Conservation (phyloP, 92 coral and sea anemone genomes). For the Palythoa grandiflora region DNA sequence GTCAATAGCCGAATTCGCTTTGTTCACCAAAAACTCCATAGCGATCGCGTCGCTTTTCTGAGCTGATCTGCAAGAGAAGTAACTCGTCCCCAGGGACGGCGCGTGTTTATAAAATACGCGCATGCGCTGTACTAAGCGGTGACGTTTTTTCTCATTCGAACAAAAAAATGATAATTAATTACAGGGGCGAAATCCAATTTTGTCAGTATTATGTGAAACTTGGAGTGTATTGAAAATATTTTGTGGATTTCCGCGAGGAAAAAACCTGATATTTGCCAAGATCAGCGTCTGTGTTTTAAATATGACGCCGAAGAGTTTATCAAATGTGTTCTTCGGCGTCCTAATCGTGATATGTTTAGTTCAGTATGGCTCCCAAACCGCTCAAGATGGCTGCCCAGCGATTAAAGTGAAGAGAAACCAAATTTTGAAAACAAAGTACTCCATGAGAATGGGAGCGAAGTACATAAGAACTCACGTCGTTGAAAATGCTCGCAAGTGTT, state of each 20-base stretch:
- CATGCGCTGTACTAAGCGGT: neutral
- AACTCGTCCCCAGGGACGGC: constrained; percentile 17
- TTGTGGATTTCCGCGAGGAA: neutral
- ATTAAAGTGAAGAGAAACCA: constrained; percentile 25
- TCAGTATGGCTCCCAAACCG: constrained; percentile 39
- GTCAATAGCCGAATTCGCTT: constrained; percentile 1
- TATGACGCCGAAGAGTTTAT: constrained; percentile 45
- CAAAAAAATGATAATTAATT: neutral
- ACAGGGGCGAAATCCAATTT: neutral
- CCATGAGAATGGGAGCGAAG: constrained; percentile 32
- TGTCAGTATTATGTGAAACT: neutral
- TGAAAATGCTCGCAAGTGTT: neutral
- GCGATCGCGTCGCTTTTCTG: neutral
- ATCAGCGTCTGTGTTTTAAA: neutral
- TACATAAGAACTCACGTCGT: constrained; percentile 7
- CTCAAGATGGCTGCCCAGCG: constrained; percentile 43
- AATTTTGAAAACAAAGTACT: constrained; percentile 42
- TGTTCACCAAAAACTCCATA: neutral
- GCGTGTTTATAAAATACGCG: neutral
- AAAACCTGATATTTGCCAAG: neutral
- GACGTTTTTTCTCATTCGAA: constrained; percentile 30
- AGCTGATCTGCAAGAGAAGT: too few relatives aligned
- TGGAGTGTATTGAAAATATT: neutral
- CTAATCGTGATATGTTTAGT: constrained; percentile 16
- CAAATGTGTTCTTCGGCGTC: constrained; percentile 43